Percentiles rank a stretch among this genome's conserved stretches.
Evolutionary conservation across 2,113 vertebrate species (phyloP).

Genomic region (Suricata suricatta): DNA sequence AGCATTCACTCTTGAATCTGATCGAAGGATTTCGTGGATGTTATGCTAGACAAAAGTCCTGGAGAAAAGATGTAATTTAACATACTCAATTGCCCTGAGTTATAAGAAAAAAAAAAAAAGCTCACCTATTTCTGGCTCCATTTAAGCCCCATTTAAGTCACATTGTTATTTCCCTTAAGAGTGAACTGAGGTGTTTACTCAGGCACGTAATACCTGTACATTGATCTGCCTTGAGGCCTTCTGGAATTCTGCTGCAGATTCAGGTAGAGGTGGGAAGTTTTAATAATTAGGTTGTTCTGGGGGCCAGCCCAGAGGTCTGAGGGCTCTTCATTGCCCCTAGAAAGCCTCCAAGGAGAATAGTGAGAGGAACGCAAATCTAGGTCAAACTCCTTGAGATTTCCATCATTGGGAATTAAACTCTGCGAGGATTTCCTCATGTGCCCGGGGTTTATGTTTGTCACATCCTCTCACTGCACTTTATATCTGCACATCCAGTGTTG

Average conservation of each 20-base stretch:
- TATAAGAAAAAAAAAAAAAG: background rate
- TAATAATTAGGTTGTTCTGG: background rate
- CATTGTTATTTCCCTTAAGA: background rate
- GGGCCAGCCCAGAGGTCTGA: background rate
- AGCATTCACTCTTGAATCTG: conserved; percentile 32
- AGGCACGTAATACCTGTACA: background rate
- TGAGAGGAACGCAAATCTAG: background rate
- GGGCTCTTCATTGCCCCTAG: background rate
- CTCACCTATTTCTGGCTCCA: background rate
- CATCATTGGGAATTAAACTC: background rate
- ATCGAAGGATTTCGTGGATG: background rate
- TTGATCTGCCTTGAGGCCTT: background rate
- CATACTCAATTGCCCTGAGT: background rate
- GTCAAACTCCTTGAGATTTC: background rate
- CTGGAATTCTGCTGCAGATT: background rate
- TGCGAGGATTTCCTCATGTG: background rate
- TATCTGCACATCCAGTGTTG: background rate
- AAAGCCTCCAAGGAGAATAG: background rate
- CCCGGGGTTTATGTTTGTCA: too few species aligned
- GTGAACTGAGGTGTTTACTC: background rate
- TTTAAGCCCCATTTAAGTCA: background rate
- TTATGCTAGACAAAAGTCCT: background rate
- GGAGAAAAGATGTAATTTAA: background rate
- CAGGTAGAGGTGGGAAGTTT: background rate
- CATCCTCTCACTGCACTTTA: accelerated